Base-by-base conservation (phyloP, 2,888 invertebrate species). In the Cotesia congregata region DNA sequence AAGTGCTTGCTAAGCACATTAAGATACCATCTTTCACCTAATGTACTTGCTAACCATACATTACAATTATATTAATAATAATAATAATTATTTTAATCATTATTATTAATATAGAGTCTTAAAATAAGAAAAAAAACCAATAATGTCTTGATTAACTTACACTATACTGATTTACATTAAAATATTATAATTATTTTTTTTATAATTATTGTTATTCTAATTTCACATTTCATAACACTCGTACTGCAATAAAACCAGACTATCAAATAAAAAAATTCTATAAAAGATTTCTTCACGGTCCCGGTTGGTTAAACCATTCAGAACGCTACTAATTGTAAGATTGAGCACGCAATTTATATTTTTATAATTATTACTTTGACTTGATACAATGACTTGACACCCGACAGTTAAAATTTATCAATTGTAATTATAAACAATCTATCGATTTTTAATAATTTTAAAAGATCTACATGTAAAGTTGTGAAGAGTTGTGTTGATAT, bases 1-100 rank as follows among this genome's bases (percentile, higher is more conserved):
- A 82, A 84, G 78, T 86, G 84, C 85, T 84, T 83, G 85, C 83
- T 84, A 88, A 88, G 86, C 86, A 86, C 85, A 86, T 85, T 83
- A 82, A 79, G 78, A 81, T 79, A 80, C 83, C 84, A 85, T 74
- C 72, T 73, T 41, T 75, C 17, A 30, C 70, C 20, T 70, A 60
- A 70, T 20, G 77, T 70, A 75, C 74, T 78, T 50, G 61, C 76
- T 76, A 74, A 74, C 7, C 41, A 75, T n/a, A 9, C 61, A n/a
- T 62, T 30, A 72, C 61, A n/a, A 61, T 15, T n/a, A 40, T 59
- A 60, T 61, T 15, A 38, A 40, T 65, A 30, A 30, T 30, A 30
- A 30, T 30, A 30, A 30, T 3, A 20, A 30, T 2, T 20, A 1
- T 20, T 30, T 3, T 3, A 3, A 50, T 50, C 12, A 50, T 50